Base-by-base conservation (phyloP, 2,113 vertebrate genomes). In the Centropristis striata region DNA sequence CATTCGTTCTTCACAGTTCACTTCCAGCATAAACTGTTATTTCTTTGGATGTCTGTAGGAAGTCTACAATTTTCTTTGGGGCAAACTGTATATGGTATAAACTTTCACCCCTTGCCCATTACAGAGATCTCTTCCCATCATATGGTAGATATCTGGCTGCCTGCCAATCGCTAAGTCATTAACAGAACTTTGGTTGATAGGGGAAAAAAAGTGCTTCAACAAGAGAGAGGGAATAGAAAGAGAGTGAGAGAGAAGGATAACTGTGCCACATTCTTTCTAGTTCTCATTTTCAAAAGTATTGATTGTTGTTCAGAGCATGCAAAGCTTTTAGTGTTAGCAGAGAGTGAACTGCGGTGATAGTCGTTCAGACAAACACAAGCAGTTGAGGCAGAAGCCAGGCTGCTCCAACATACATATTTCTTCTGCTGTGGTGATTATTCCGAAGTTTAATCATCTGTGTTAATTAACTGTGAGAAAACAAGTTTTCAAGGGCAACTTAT, bases 281-380 rank as follows among this genome's bases (percentile, higher is more conserved):
- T 79, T 77, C 71, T 88, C 65, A 63, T 83, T 85, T 80, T 83
- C 71, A 76, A 42, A 71, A 57, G 55, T 76, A 75, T 54, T 81
- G 79, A 75, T 78, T 77, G 63, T 46, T 85, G 10, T 71, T 88
- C 37, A 65, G 54, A 71, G 68, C 32, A 58, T 41, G 21, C 51
- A 78, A 70, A 64, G 72, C 70, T 89, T 81, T 84, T 78, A 80
- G 60, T 64, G 55, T 57, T 71, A 39, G 71, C 63, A 21, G 73
- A 27, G 59, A 86, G 50, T 59, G 64, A 74, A 67, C 20, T 25
- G 47, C 14, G 71, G 23, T 53, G 54, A n/a, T 65, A 41, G 50
- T 73, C 55, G n/a, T 59, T 75, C 46, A 76, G 55, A 86, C 64
- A 25, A 74, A 59, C 28, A 28, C 37, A 39, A 55, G 55, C 8